Conservation (phyloP, 2,113 vertebrate species). For the Otus sunia region DNA sequence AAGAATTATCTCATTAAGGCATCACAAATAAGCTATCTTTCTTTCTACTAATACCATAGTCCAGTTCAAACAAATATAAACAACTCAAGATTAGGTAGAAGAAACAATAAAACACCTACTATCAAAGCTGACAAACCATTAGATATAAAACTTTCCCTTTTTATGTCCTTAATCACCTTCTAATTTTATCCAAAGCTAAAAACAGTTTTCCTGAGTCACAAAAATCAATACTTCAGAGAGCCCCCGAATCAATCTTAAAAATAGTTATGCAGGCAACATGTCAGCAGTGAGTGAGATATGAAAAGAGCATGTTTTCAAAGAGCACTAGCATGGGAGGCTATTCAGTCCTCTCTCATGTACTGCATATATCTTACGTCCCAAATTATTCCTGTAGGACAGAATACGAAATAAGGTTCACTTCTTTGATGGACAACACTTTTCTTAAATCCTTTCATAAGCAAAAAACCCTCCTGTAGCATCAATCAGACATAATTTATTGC, state of each 20-base stretch:
- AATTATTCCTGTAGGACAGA: not conserved
- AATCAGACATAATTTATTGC: not conserved
- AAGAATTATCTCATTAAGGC: not conserved
- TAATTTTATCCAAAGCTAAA: not conserved
- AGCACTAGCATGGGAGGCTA: not conserved
- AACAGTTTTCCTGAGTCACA: not conserved
- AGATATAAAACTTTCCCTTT: not conserved
- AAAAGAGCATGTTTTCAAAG: not conserved
- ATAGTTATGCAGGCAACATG: accelerated
- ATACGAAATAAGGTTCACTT: not conserved
- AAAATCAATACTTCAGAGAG: not conserved
- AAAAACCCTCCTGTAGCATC: not conserved
- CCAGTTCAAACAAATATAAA: not conserved
- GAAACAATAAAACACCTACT: not conserved
- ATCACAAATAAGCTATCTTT: not conserved
- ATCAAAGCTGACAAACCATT: not conserved
- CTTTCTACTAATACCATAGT: not conserved
- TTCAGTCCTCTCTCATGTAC: not conserved
- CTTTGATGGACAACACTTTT: not conserved
- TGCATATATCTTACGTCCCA: not conserved
- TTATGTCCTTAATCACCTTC: not conserved
- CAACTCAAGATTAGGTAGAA: not conserved
- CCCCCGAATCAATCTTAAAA: not conserved
- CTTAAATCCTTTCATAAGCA: not conserved
- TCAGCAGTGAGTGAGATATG: not conserved